These are phyloP conservation scores for Eurystomus gularis DNA, from an alignment of 2,113 vertebrate genomes.

Conservation along the genomic window DNA sequence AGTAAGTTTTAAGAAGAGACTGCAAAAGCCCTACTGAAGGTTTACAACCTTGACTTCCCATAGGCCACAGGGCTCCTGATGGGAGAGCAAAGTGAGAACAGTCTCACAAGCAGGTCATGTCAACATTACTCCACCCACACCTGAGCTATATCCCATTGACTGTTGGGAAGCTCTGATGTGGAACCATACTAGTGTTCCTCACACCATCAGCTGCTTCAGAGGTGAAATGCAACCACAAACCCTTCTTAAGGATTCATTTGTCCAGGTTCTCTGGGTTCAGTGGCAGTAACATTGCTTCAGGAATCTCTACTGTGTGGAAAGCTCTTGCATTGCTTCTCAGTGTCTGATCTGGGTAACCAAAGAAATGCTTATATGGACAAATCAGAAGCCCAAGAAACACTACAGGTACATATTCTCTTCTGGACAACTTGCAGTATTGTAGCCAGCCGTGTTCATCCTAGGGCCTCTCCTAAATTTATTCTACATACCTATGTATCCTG, in stretches of 20 bases:
- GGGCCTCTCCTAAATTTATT: neutral
- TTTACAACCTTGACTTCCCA: neutral
- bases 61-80: neutral
- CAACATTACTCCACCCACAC: neutral
- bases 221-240: neutral
- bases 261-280: neutral
- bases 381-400: neutral
- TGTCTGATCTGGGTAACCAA: neutral
- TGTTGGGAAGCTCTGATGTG: neutral
- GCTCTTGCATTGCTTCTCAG: neutral
- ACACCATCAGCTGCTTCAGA: neutral
- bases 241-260: fast-evolving
- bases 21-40: neutral
- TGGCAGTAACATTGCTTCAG: fast-evolving
- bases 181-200: neutral
- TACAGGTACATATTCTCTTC: neutral
- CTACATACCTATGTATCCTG: neutral
- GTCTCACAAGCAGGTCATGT: neutral
- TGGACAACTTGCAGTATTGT: neutral
- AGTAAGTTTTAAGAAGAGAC: neutral
- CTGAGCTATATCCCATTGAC: neutral
- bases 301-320: neutral
- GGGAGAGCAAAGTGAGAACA: neutral
- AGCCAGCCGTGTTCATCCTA: neutral
- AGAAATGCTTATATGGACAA: neutral